These are phyloP conservation scores for Oreohelix idahoensis DNA, from an alignment of 1,140 invertebrate species.

Conservation along the genomic window DNA sequence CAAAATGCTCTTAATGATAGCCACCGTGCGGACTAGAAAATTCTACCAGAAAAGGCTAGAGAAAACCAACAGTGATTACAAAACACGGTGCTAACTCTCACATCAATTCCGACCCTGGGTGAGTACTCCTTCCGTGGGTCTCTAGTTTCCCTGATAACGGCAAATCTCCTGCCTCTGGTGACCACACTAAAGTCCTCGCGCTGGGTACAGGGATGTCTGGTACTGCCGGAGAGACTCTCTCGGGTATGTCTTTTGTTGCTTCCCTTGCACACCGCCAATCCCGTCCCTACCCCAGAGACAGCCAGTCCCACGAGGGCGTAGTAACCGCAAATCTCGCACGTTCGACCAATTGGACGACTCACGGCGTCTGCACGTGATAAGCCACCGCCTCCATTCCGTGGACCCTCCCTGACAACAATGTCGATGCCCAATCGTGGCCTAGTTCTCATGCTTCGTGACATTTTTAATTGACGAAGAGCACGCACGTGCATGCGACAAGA, in stretches of 20 bases:
- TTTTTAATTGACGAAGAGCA: too few relatives aligned
- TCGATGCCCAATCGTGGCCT: slow-evolving; percentile 49
- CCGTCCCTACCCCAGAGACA: slow-evolving; percentile 53
- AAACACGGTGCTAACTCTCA: slow-evolving; percentile 2
- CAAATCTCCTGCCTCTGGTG: slow-evolving; percentile 33
- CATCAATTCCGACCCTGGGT: not conserved
- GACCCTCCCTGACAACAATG: slow-evolving; percentile 28
- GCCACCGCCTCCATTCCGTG: slow-evolving; percentile 47
- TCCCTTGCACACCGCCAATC: slow-evolving; percentile 61
- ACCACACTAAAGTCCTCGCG: not conserved
- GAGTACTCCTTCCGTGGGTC: not conserved
- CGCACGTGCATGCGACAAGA: too few relatives aligned
- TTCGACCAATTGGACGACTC: slow-evolving; percentile 52
- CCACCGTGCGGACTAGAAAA: too few relatives aligned
- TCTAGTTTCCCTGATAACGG: slow-evolving; percentile 1
- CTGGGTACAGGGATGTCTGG: slow-evolving; percentile 35
- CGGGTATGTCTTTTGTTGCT: slow-evolving; percentile 70
- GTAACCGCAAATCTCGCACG: slow-evolving; percentile 44
- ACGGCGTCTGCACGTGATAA: slow-evolving; percentile 41
- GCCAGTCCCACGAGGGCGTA: slow-evolving; percentile 51
- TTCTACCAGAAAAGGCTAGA: too few relatives aligned
- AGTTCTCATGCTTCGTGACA: too few relatives aligned
- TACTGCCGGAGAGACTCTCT: slow-evolving; percentile 61
- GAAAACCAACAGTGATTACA: not conserved
- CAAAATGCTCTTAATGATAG: too few relatives aligned